Base-by-base conservation (phyloP, 2,888 invertebrate species). In the Flexamia atlantica region DNA sequence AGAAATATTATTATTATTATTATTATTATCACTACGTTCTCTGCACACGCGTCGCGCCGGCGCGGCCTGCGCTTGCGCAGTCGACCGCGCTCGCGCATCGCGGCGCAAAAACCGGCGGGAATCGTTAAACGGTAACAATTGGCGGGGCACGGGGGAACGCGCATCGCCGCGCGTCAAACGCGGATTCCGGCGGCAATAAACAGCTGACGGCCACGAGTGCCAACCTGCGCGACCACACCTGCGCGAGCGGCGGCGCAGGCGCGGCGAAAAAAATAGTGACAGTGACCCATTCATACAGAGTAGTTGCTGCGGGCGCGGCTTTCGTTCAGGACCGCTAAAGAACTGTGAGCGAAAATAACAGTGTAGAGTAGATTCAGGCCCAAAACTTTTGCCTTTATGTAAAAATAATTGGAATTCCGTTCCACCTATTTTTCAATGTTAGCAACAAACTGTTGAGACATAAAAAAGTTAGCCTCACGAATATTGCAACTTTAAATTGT, bases 141-240 rank as follows among this genome's bases (percentile, higher is more conserved):
- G 64, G 64, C 64, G 64, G 64, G 10, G 14, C 17, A 28, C 64
- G 30, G 17, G 12, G 2, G 28, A 30, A 5, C 64, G 28, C 64
- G n/a, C 64, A 64, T 17, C 5, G 2, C 64, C 28, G 12, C 64
- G 28, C 64, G 30, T 64, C 17, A 64, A 64, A 64, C 14, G 57
- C 25, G 36, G 25, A 57, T 80, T 32, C 80, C 57, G 28, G 20
- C 72, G n/a, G 53, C 60, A 81, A 64, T 64, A 81, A 60, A 40
- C 46, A 80, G 80, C 80, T 68, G 81, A 40, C 64, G 64, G 36
- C 57, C 64, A 64, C 28, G 25, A 9, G 64, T 28, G 17, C 64
- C 64, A 64, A 64, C 28, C 64, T 30, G 64, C 28, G 28, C 5
- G 30, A 10, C 28, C 9, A 64, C 64, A 64, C 64, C 64, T 64